A percentile compares a stretch with the other conserved stretches of the same genome.
Evolutionary conservation across 2,797 vertebrate species (phyloP).

Genomic region (Gambusia yucatana): DNA sequence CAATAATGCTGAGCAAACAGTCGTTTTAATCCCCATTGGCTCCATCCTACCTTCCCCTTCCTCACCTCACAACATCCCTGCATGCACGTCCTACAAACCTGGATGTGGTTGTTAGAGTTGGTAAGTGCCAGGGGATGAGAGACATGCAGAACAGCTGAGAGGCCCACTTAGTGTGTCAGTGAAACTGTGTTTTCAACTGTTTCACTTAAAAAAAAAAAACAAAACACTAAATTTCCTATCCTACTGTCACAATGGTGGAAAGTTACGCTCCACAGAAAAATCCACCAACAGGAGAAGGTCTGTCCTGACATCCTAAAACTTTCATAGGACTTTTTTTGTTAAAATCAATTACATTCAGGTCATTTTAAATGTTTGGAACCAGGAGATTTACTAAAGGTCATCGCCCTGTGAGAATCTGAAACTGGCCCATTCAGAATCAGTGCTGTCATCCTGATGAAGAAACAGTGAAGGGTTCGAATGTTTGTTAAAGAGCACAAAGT

Average conservation of each 20-base stretch:
- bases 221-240: background rate
- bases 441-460: conserved; percentile 41
- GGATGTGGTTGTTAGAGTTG: conserved; percentile 56
- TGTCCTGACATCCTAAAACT: background rate
- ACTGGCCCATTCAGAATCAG: background rate
- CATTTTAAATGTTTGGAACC: background rate
- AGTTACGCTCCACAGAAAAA: background rate
- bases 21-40: conserved; percentile 61
- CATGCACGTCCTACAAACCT: conserved; percentile 31
- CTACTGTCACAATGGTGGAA: background rate
- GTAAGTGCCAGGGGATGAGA: conserved; percentile 73
- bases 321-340: background rate
- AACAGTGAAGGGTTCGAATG: conserved; percentile 27
- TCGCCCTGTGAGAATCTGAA: background rate
- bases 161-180: conserved; percentile 51
- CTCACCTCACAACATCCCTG: conserved; percentile 35
- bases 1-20: conserved; percentile 47
- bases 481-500: conserved; percentile 28
- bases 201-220: background rate
- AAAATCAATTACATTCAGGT: background rate
- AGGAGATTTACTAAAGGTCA: background rate
- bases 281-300: too few relatives aligned
- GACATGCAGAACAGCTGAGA: conserved; percentile 58
- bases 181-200: background rate
- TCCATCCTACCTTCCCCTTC: conserved; percentile 58